Evolutionary conservation across 1,140 invertebrate genomes (phyloP).

Genomic region (Leptopilina clavipes): DNA sequence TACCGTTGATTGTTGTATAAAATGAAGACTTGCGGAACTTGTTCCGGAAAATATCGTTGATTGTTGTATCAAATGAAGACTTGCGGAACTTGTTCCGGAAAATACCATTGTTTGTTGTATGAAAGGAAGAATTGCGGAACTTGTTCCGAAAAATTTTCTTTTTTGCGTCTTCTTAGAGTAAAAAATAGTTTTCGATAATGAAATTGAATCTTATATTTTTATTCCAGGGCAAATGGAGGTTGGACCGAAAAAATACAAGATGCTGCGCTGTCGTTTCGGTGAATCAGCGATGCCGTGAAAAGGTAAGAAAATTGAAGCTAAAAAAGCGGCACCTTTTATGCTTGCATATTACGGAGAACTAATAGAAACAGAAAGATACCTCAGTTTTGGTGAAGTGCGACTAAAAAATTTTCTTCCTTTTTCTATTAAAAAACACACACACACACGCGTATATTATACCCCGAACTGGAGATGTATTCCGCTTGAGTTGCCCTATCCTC

Average conservation of each 20-base stretch:
- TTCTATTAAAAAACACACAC: slow-evolving; percentile 5
- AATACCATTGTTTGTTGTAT: too few species aligned
- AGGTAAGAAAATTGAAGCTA: background rate
- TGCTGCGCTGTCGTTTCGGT: slow-evolving; percentile 45
- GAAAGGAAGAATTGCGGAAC: too few species aligned
- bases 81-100: too few species aligned
- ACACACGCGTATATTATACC: slow-evolving; percentile 39
- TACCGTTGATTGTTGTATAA: too few species aligned
- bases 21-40: too few species aligned
- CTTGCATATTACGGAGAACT: slow-evolving; percentile 47
- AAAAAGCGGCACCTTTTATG: slow-evolving; percentile 46
- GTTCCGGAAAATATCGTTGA: too few species aligned
- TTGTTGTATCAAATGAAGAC: too few species aligned
- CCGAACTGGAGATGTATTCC: slow-evolving; percentile 66
- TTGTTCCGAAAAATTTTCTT: too few species aligned
- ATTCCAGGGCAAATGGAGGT: slow-evolving; percentile 4
- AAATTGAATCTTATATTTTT: too few species aligned
- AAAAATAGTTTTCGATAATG: too few species aligned
- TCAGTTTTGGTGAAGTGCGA: slow-evolving; percentile 37
- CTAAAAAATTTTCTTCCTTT: slow-evolving; percentile 48
- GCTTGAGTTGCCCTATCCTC: slow-evolving; percentile 66
- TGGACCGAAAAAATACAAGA: slow-evolving; percentile 38
- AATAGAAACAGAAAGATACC: slow-evolving; percentile 56
- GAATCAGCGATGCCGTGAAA: slow-evolving; percentile 40
- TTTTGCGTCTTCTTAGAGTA: too few species aligned